A percentile compares a stretch with the other conserved stretches of the same genome.
Evolutionary conservation across 2,113 vertebrate genomes (phyloP).

Genomic region (Epinephelus cyanopodus): DNA sequence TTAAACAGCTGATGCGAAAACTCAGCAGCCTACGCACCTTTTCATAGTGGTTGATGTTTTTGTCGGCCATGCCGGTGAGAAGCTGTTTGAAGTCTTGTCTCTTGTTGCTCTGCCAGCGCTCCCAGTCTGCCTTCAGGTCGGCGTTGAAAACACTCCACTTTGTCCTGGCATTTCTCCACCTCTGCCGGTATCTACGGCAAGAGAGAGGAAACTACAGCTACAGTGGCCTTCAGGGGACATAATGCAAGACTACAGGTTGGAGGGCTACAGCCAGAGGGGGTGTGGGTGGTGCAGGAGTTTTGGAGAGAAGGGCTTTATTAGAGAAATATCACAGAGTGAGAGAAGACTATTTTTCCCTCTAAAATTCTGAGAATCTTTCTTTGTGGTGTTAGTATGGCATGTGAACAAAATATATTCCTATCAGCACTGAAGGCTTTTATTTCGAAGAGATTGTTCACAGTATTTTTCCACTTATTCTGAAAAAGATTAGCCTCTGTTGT

Average conservation of each 20-base stretch:
- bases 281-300: not conserved
- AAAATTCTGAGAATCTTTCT: not conserved
- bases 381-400: not conserved
- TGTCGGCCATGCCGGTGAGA: conserved; percentile 94
- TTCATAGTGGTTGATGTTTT: conserved; percentile 96
- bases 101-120: conserved; percentile 98
- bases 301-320: not conserved
- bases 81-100: conserved; percentile 97
- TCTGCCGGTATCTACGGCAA: conserved; percentile 89
- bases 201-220: conserved; percentile 63
- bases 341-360: not conserved
- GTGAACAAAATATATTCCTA: not conserved
- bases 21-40: conserved; percentile 85
- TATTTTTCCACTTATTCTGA: not conserved
- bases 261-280: not conserved
- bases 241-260: conserved; percentile 8
- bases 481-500: too few species aligned
- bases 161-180: conserved; percentile 96
- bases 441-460: not conserved
- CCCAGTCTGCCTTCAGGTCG: conserved; percentile 98
- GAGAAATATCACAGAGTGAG: not conserved
- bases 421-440: not conserved
- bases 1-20: too few species aligned
- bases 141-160: conserved; percentile 98
- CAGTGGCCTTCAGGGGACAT: conserved; percentile 43